These are phyloP conservation scores for Phylloscopus trochiloides DNA, from an alignment of 2,113 vertebrate species.

Conservation along the genomic window DNA sequence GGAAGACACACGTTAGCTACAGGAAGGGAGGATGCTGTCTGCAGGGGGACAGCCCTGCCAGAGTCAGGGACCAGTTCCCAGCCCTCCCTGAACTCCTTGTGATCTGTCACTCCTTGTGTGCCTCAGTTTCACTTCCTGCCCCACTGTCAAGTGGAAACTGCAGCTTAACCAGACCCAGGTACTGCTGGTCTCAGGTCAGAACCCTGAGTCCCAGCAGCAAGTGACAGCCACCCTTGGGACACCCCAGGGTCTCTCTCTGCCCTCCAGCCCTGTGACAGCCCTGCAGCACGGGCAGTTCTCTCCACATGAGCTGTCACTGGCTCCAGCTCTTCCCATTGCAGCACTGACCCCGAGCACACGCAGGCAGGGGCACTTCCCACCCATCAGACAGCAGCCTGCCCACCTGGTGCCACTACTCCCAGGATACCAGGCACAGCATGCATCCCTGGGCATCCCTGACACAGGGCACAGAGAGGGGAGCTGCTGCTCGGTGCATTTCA, in stretches of 20 bases:
- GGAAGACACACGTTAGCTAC: accelerated
- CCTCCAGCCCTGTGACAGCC: neutral
- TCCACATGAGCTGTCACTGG: neutral
- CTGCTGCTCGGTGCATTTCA: neutral
- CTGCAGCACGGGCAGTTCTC: neutral
- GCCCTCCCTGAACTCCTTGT: neutral
- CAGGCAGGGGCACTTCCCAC: neutral
- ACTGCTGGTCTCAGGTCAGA: neutral
- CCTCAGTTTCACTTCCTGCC: neutral
- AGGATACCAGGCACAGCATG: neutral
- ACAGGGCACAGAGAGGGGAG: neutral
- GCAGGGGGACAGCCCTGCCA: neutral
- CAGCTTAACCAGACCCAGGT: neutral
- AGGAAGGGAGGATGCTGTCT: neutral
- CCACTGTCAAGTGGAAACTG: neutral
- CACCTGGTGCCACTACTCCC: neutral
- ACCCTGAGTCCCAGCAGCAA: neutral
- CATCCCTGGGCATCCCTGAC: neutral
- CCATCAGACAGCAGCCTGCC: neutral
- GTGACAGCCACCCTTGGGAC: neutral
- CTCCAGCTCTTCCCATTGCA: neutral
- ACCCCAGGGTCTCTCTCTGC: accelerated
- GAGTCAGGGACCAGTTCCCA: neutral
- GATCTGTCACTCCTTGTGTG: neutral
- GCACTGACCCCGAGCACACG: accelerated